Conservation (phyloP, 1,140 invertebrate species). For the Macrostomum lignano region DNA sequence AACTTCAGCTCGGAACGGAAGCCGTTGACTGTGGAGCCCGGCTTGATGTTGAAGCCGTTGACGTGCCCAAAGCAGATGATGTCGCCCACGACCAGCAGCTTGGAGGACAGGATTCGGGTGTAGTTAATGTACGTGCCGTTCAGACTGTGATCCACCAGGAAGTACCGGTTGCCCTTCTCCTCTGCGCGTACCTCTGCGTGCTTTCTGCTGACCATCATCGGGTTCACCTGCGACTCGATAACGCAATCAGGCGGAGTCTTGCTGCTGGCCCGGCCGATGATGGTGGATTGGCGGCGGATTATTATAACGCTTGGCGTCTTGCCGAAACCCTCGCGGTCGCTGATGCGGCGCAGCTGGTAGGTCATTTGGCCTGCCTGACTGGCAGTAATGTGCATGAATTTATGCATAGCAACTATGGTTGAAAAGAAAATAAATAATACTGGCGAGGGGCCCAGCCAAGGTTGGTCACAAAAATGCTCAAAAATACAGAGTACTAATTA, state of each 20-base stretch:
- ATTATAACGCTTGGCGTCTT: too few species aligned
- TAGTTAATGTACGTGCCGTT: constrained; percentile 19
- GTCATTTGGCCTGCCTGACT: too few species aligned
- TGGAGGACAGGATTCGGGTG: constrained; percentile 10
- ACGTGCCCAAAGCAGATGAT: constrained; percentile 19
- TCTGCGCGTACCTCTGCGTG: constrained; percentile 7
- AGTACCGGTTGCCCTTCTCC: constrained; percentile 2
- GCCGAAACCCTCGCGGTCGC: too few species aligned
- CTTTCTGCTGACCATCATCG: constrained; percentile 7
- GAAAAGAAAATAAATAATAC: too few species aligned
- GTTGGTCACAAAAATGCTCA: too few species aligned
- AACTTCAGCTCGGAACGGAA: constrained; percentile 6
- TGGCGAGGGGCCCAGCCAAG: too few species aligned
- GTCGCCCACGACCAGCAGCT: constrained; percentile 11
- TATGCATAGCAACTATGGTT: too few species aligned
- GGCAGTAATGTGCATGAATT: too few species aligned
- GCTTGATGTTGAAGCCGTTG: constrained; percentile 11
- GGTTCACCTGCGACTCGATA: constrained; percentile 1
- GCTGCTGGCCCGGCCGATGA: constrained; percentile 2
- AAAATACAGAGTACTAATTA: too few species aligned
- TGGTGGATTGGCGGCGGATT: too few species aligned
- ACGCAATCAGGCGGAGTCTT: constrained; percentile 4
- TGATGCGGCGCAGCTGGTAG: too few species aligned
- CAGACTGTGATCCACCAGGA: constrained; percentile 9
- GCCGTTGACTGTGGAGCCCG: constrained; percentile 3